phyloP scores from a whole-genome alignment of 1,140 invertebrate species.

The Bombus breviceps region DNA sequence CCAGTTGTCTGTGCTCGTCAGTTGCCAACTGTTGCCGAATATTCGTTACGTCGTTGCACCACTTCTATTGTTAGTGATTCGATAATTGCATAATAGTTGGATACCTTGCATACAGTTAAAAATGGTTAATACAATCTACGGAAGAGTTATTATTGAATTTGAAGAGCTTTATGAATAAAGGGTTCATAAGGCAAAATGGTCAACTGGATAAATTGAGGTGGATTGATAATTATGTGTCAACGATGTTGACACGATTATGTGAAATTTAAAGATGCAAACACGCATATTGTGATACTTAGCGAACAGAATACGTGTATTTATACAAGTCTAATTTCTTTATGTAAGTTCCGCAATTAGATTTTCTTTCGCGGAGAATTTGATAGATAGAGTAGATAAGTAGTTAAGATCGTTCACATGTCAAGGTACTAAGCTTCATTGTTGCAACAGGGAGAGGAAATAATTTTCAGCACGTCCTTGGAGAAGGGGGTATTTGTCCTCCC shows the following conservation, averaged over 20 bases:
- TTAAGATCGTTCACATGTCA: constrained; percentile 12
- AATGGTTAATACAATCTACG: too few species aligned
- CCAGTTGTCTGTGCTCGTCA: constrained; percentile 35
- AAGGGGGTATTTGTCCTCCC: constrained; percentile 72
- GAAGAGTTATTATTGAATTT: too few species aligned
- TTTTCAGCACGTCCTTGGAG: constrained; percentile 65
- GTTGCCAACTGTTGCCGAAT: constrained; percentile 53
- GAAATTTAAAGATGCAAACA: too few species aligned
- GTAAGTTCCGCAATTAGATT: too few species aligned
- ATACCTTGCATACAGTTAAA: not conserved
- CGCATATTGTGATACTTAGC: too few species aligned
- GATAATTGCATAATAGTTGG: not conserved
- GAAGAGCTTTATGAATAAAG: too few species aligned
- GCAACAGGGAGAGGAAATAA: constrained; percentile 60
- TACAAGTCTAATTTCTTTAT: too few species aligned
- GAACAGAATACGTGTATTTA: too few species aligned
- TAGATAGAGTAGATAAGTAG: not conserved
- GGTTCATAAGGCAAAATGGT: too few species aligned
- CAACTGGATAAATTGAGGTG: too few species aligned
- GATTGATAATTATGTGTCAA: not conserved
- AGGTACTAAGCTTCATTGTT: constrained; percentile 56
- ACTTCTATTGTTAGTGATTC: not conserved
- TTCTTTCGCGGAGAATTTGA: not conserved
- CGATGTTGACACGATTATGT: not conserved
- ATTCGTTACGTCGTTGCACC: constrained; percentile 28